A percentile compares a stretch with the other conserved stretches of the same genome.
Conservation (phyloP, 2,888 invertebrate species). For the Harpalus rubripes region DNA sequence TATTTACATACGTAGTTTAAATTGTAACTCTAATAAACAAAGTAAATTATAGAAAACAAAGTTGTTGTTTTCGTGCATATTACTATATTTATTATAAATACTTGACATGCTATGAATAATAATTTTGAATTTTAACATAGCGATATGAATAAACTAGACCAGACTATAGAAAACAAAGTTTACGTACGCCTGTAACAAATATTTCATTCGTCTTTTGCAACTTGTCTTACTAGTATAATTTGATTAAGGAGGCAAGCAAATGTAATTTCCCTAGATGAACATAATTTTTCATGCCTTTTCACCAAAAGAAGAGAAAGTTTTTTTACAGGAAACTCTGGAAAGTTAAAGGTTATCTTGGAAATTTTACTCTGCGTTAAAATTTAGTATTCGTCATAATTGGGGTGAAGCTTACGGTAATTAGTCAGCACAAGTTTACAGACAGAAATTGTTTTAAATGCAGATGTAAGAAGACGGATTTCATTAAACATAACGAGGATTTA, state of each 20-base stretch:
- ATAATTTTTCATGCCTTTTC: constrained; percentile 1
- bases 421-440: constrained; percentile 19
- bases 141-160: too few species aligned
- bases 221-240: constrained; percentile 11
- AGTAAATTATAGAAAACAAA: too few species aligned
- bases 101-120: too few species aligned
- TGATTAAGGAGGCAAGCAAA: constrained; percentile 23
- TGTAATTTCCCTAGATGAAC: constrained; percentile 19
- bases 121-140: too few species aligned
- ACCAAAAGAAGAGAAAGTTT: neutral
- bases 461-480: neutral
- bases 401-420: constrained; percentile 5
- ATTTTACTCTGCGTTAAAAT: constrained; percentile 8
- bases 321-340: neutral
- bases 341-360: constrained; percentile 8
- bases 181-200: neutral
- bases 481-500: neutral
- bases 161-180: neutral
- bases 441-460: constrained; percentile 23
- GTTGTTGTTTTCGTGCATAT: too few species aligned
- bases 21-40: too few species aligned
- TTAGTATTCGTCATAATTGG: constrained; percentile 24
- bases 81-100: too few species aligned
- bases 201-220: constrained; percentile 1
- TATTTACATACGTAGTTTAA: too few species aligned